A percentile compares a stretch with the other conserved stretches of the same genome.
Evolutionary conservation across 2,797 vertebrate genomes (phyloP).

Genomic region (Catamblyrhynchus diadema): DNA sequence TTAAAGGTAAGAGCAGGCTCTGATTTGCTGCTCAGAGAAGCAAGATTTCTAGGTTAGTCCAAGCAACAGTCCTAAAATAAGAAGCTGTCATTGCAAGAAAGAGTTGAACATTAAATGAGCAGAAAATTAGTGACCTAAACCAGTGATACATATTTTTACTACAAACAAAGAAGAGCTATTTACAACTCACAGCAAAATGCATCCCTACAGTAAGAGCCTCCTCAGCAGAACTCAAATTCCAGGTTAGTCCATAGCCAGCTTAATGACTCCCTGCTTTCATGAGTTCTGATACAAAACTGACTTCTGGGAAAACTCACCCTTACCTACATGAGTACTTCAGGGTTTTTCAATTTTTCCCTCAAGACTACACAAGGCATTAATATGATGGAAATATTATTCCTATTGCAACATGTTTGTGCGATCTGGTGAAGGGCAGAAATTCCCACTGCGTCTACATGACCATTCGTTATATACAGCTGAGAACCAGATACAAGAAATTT

Average conservation of each 20-base stretch:
- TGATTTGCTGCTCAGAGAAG: not conserved
- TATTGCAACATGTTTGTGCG: not conserved
- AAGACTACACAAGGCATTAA: not conserved
- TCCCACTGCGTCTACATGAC: not conserved
- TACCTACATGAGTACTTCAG: not conserved
- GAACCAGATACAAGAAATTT: not conserved
- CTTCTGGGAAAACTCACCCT: not conserved
- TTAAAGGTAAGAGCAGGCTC: not conserved
- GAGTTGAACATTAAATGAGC: not conserved
- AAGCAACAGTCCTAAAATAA: not conserved
- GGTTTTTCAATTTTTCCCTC: not conserved
- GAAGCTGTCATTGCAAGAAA: not conserved
- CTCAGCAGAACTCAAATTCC: not conserved
- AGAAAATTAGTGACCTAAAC: not conserved
- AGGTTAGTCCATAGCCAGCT: not conserved
- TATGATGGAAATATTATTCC: not conserved
- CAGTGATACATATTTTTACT: not conserved
- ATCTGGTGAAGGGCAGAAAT: not conserved
- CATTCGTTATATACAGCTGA: accelerated
- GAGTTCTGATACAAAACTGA: not conserved
- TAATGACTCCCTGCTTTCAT: not conserved
- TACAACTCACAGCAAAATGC: not conserved
- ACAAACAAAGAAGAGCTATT: not conserved
- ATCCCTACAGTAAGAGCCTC: not conserved
- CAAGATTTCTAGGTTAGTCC: not conserved